Conservation (phyloP, 2,113 vertebrate species). For the Coptodon bakossiorum region DNA sequence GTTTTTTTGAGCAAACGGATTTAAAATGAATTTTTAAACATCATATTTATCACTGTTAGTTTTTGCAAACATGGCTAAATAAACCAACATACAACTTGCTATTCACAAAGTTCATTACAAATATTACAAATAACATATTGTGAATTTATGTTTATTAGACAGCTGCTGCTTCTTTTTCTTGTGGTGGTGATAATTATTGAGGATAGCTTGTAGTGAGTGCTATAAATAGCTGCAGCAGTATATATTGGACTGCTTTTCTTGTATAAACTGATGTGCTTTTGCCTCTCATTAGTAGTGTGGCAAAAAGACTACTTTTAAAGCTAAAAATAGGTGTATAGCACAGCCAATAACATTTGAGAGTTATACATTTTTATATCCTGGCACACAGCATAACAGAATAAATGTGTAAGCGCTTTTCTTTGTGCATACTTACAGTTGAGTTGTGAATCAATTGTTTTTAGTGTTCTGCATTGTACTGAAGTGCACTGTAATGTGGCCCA, state of each 20-base stretch:
- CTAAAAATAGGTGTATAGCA: not conserved
- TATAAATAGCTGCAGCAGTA: not conserved
- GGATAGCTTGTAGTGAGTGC: not conserved
- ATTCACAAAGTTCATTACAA: not conserved
- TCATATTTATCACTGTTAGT: not conserved
- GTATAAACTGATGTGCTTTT: not conserved
- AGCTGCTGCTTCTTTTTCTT: not conserved
- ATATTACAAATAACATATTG: not conserved
- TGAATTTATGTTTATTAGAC: not conserved
- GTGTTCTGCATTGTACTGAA: not conserved
- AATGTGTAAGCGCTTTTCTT: not conserved
- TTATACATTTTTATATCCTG: not conserved
- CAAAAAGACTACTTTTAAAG: not conserved
- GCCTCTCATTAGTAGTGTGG: not conserved
- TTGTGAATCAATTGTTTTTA: not conserved
- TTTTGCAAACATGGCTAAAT: not conserved
- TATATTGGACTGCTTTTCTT: not conserved
- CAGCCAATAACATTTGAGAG: not conserved
- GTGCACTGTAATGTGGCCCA: not conserved
- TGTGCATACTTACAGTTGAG: not conserved
- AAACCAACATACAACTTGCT: not conserved
- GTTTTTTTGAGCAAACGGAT: not conserved
- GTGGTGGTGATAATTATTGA: not conserved
- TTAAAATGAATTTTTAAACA: not conserved
- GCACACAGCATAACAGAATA: not conserved